These are phyloP conservation scores for Trachelus troglodyta DNA, from an alignment of 2,888 invertebrate genomes.

Conservation along the genomic window DNA sequence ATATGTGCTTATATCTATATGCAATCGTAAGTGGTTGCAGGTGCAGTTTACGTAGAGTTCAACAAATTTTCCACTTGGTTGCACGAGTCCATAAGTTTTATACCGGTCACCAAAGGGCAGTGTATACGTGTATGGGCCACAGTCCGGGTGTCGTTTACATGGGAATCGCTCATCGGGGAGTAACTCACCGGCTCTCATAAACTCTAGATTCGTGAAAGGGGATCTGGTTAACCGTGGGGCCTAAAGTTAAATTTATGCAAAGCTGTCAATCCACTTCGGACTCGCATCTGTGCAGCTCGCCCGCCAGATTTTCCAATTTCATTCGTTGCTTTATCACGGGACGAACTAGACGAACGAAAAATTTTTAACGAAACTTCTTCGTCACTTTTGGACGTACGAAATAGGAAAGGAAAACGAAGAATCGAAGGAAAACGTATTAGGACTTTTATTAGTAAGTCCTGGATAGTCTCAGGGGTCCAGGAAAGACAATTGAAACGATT, in stretches of 20 bases:
- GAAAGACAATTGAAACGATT: constrained; percentile 46
- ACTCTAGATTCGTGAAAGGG: constrained; percentile 47
- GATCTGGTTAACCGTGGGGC: constrained; percentile 19
- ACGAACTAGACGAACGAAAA: not conserved
- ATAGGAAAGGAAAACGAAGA: not conserved
- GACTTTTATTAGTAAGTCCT: constrained; percentile 35
- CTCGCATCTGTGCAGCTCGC: not conserved
- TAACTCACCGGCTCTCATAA: constrained; percentile 43
- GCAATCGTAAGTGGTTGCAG: not conserved
- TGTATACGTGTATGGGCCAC: constrained; percentile 24
- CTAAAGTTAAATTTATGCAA: constrained; percentile 18
- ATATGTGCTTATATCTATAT: not conserved
- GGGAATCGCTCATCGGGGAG: constrained; percentile 58
- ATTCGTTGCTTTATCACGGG: not conserved
- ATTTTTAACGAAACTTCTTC: not conserved
- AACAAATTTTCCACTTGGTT: not conserved
- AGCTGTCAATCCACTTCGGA: constrained; percentile 11
- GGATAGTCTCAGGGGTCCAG: constrained; percentile 26
- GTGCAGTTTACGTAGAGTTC: constrained; percentile 2
- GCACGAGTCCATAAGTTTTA: constrained; percentile 42
- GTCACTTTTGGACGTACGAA: not conserved
- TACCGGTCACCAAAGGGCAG: constrained; percentile 58
- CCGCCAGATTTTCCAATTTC: not conserved
- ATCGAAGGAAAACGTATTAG: not conserved
- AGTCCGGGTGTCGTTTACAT: constrained; percentile 59